Evolutionary conservation across 2,888 invertebrate species (phyloP).

Genomic region (Brenthis daphne): DNA sequence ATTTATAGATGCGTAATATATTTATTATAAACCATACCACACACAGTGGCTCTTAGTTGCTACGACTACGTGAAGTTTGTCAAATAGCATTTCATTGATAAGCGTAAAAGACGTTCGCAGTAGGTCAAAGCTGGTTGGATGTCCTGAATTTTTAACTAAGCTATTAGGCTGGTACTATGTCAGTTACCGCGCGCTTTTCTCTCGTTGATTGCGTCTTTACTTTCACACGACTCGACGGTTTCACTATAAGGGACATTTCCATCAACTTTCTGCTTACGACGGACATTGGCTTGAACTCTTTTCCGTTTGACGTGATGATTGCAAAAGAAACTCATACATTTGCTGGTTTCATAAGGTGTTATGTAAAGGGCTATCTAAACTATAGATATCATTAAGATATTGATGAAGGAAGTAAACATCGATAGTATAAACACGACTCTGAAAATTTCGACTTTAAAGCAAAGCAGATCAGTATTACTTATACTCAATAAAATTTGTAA

Average conservation of each 20-base stretch:
- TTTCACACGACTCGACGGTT: conserved; percentile 63
- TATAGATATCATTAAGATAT: too few species aligned
- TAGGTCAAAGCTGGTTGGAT: conserved; percentile 62
- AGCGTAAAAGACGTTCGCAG: conserved; percentile 40
- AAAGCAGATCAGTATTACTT: too few species aligned
- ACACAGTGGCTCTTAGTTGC: neutral
- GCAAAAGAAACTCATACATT: conserved; percentile 1
- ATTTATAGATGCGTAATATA: neutral
- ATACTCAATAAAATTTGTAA: too few species aligned
- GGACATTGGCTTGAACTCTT: conserved; percentile 19
- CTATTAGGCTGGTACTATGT: conserved; percentile 62
- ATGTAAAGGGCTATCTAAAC: neutral
- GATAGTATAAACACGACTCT: too few species aligned
- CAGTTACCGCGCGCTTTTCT: conserved; percentile 66
- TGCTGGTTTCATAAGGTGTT: neutral
- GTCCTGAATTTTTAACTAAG: conserved; percentile 78
- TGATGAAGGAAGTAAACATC: too few species aligned
- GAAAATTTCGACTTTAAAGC: too few species aligned
- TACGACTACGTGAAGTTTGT: neutral
- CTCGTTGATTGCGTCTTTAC: conserved; percentile 77
- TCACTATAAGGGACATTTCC: conserved; percentile 57
- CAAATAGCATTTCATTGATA: conserved; percentile 10
- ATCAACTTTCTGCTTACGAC: conserved; percentile 57
- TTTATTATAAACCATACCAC: conserved; percentile 1
- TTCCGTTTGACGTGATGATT: conserved; percentile 9